These are phyloP conservation scores for Saturnia pavonia DNA, from an alignment of 2,888 invertebrate genomes.

Conservation along the genomic window DNA sequence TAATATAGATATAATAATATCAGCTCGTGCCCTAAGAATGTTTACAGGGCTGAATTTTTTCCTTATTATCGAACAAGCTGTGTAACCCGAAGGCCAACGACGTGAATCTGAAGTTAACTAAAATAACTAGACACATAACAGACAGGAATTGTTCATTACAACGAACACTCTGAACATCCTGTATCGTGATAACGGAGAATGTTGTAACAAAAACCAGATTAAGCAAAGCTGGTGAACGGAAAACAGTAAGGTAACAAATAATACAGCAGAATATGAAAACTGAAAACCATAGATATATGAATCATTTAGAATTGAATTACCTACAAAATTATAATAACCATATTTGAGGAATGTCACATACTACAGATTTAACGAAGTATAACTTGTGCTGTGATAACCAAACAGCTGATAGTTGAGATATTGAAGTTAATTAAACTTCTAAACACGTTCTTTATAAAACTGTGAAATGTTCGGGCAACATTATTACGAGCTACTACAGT, in stretches of 20 bases:
- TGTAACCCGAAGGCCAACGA: background rate
- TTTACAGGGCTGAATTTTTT: background rate
- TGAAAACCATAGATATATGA: constrained; percentile 16
- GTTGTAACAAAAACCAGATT: constrained; percentile 1
- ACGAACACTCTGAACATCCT: background rate
- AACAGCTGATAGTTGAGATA: background rate
- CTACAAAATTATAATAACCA: background rate
- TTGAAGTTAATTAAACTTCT: background rate
- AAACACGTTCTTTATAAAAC: too few relatives aligned
- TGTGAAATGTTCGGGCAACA: too few relatives aligned
- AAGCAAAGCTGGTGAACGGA: constrained; percentile 19
- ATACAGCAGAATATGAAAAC: constrained; percentile 34
- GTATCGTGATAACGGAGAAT: background rate
- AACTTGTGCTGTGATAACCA: background rate
- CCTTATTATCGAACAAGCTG: background rate
- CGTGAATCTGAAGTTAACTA: background rate
- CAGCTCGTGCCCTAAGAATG: too few relatives aligned
- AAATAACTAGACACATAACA: background rate
- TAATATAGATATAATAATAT: too few relatives aligned
- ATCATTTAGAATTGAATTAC: background rate
- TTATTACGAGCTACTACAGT: too few relatives aligned
- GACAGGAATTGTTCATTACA: background rate
- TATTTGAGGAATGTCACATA: background rate
- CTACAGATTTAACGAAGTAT: background rate
- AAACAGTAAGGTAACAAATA: constrained; percentile 27